phyloP scores from a whole-genome alignment of 2,797 vertebrate genomes.

The Perodicticus potto region DNA sequence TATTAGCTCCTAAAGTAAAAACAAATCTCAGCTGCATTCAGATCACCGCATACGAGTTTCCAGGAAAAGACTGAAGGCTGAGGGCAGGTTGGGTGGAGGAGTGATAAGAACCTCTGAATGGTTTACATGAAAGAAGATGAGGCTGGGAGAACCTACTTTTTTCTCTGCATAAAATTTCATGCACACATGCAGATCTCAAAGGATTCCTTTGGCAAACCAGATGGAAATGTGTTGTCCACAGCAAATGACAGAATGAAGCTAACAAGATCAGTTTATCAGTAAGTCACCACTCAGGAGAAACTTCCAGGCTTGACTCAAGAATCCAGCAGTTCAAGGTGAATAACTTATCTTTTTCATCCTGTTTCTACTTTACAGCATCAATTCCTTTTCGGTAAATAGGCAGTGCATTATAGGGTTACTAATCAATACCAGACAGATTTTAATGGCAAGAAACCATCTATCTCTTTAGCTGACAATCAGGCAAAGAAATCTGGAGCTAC shows the following conservation, averaged over 20 bases:
- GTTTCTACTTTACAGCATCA: neutral
- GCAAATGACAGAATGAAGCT: constrained; percentile 61
- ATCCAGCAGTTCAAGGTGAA: neutral
- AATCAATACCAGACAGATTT: constrained; percentile 20
- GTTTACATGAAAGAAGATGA: constrained; percentile 74
- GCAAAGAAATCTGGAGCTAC: constrained; percentile 36
- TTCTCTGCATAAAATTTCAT: constrained; percentile 78
- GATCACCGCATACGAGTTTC: neutral
- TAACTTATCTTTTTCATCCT: neutral
- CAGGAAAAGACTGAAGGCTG: constrained; percentile 45
- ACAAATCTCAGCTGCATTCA: constrained; percentile 70
- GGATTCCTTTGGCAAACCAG: constrained; percentile 79
- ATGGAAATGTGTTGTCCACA: constrained; percentile 82
- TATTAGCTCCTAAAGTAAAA: too few species aligned
- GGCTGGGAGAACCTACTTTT: constrained; percentile 64
- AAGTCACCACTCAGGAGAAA: constrained; percentile 33
- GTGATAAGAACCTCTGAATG: constrained; percentile 56
- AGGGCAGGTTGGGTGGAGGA: constrained; percentile 42
- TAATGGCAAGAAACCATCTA: constrained; percentile 11
- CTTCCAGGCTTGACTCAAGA: neutral
- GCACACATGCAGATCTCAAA: constrained; percentile 77
- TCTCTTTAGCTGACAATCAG: constrained; percentile 46
- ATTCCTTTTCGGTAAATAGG: constrained; percentile 13
- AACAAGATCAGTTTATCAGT: constrained; percentile 61
- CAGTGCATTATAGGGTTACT: neutral